Base-by-base conservation (phyloP, 2,797 vertebrate species). In the Sebastes oblongus region DNA sequence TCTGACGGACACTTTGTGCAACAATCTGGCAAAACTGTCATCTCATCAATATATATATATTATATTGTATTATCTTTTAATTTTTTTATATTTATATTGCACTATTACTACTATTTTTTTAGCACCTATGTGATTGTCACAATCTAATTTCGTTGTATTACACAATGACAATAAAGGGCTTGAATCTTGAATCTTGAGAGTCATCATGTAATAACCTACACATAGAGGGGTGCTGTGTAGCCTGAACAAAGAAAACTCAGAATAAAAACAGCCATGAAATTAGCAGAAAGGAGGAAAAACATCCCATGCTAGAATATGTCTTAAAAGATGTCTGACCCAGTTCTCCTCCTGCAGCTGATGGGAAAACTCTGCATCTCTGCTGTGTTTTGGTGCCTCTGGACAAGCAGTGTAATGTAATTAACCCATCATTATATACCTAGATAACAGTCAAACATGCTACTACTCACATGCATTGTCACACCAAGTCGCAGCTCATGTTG, bases 381-480 rank as follows among this genome's bases (percentile, higher is more conserved):
- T 70, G 71, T 55, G 67, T 66, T 72, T 58, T 55, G 60, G 39
- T 71, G 60, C 58, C 29, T 76, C 42, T 60, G 60, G 25, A 67
- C 66, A 84, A 84, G 24, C 75, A 46, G 24, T 64, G 50, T 34
- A 25, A 72, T 65, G 20, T 2, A 55, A 70, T 27, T 11, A 50
- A n/a, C 14, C 60, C 67, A 54, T 22, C 36, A 18, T 6, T 52
- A 29, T 4, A 9, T 9, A 6, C 8, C 16, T 12, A 32, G 5
- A 52, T 13, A 69, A 25, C 39, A 14, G 8, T 52, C 29, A 67
- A 61, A 71, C 32, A 56, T 22, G n/a, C 13, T 88, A 93, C 94
- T 94, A 94, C 94, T 94, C 83, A 95, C 94, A 90, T 93, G 85
- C 93, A 94, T 95, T 76, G 75, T 91, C 85, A 91, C 72, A 79